Base-by-base conservation (phyloP, 2,113 vertebrate genomes). In the Hippocampus barbouri region DNA sequence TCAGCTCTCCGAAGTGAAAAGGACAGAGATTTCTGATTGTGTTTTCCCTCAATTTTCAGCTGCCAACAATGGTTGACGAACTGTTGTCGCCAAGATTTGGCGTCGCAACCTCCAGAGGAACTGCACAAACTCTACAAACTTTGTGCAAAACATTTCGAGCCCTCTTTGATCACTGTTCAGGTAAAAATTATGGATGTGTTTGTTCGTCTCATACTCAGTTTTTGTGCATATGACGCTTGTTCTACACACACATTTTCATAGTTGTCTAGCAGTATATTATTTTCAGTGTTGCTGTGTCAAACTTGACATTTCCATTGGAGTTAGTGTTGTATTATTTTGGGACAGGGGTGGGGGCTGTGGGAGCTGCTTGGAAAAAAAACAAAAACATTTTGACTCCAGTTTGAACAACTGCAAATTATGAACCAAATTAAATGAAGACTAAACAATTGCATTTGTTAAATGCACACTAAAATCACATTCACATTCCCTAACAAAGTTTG, bases 121-220 rank as follows among this genome's bases (percentile, higher is more conserved):
- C 88, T 99, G 78, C 95, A 99, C 83, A 95, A 94, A 34, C 93
- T 94, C 67, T 97, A 96, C 89, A 92, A 93, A 76, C 87, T 99
- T 15, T 99, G 97, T 23, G 95, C 96, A 54, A 96, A 95, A 81
- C 97, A 99, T 89, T 99, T 99, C 81, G 96, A 98, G 80, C 92
- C 93, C 1, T 96, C 95, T 5, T 91, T 97, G 93, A 95, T 98
- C 79, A 94, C 93, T 72, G 91, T 93, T 73, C 94, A 94, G 83
- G 97, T 98, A 90, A 96, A 94, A 80, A 59, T 27, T 8, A 56
- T 15, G 23, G 4, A 11, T n/a, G n/a, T 56, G 14, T 27, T 59
- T 25, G 23, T 59, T 27, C 4, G 25, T 59, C 56, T 25, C 25
- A 14, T 25, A 27, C 1, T 30, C 14, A 18, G 14, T 23, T n/a